Evolutionary conservation across 2,797 vertebrate species (phyloP).

Genomic region (Simalia tracyae): DNA sequence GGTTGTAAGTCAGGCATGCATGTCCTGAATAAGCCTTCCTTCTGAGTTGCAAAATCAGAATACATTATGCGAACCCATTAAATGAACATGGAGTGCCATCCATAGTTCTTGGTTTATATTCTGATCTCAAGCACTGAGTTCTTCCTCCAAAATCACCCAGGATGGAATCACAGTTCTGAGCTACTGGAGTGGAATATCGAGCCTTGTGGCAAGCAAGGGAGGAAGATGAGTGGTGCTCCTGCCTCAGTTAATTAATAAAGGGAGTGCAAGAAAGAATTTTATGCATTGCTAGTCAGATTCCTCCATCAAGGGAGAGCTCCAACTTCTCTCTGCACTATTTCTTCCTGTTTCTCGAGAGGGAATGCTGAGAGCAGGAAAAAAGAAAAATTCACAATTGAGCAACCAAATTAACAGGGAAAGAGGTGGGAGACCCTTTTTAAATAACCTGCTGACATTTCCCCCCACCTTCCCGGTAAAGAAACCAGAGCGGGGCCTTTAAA

Average conservation of each 20-base stretch:
- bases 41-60: background rate
- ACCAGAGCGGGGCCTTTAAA: constrained; percentile 13
- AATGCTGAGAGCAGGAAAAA: constrained; percentile 40
- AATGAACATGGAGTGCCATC: background rate
- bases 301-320: constrained; percentile 64
- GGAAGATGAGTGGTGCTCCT: constrained; percentile 29
- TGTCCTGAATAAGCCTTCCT: no score
- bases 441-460: constrained; percentile 16
- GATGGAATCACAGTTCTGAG: background rate
- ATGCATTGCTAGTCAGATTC: constrained; percentile 65
- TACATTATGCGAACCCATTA: background rate
- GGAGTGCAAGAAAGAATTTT: constrained; percentile 64
- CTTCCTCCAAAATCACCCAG: background rate
- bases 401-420: constrained; percentile 47
- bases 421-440: constrained; percentile 24
- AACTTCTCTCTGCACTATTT: constrained; percentile 58
- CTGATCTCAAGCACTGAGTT: background rate
- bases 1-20: background rate
- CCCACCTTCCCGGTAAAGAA: constrained; percentile 39
- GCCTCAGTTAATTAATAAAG: constrained; percentile 62
- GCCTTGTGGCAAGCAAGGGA: constrained; percentile 33
- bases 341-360: constrained; percentile 56
- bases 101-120: background rate
- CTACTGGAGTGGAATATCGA: constrained; percentile 24
- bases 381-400: constrained; percentile 42